These are phyloP conservation scores for Heliocidaris erythrogramma DNA, from an alignment of 35 echinoderm and acorn worm genomes.

Conservation along the genomic window DNA sequence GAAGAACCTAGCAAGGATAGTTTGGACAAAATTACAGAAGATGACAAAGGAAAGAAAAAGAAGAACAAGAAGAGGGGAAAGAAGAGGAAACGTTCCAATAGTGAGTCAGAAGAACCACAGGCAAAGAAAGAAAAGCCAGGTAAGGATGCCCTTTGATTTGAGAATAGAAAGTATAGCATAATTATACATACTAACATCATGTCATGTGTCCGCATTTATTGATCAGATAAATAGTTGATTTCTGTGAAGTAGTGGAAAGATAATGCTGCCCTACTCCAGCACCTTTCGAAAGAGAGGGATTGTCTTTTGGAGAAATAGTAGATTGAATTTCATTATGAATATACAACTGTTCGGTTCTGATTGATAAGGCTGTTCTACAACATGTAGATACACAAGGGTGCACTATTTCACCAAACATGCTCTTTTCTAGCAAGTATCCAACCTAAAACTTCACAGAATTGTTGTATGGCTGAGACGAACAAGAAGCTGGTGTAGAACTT, in stretches of 20 bases:
- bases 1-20: not conserved
- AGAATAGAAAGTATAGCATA: not conserved
- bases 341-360: not conserved
- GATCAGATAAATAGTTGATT: too few relatives aligned
- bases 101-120: not conserved
- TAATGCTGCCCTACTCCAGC: not conserved
- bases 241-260: not conserved
- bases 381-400: not conserved
- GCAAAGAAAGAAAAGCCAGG: conserved; percentile 40
- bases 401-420: too few relatives aligned
- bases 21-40: not conserved
- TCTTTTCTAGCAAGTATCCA: too few relatives aligned
- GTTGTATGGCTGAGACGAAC: too few relatives aligned
- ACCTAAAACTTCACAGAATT: too few relatives aligned
- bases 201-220: too few relatives aligned
- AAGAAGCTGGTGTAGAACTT: too few relatives aligned
- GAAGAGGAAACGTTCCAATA: conserved; percentile 33
- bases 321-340: not conserved
- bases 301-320: not conserved
- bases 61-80: conserved; percentile 35
- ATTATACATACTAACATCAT: too few relatives aligned
- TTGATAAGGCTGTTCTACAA: not conserved
- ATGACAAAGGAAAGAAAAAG: not conserved
- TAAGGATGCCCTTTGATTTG: not conserved
- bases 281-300: not conserved